A percentile compares a stretch with the other conserved stretches of the same genome.
These are phyloP conservation scores for Drosophila eugracilis DNA, from an alignment of 1,140 invertebrate genomes.

Conservation along the genomic window DNA sequence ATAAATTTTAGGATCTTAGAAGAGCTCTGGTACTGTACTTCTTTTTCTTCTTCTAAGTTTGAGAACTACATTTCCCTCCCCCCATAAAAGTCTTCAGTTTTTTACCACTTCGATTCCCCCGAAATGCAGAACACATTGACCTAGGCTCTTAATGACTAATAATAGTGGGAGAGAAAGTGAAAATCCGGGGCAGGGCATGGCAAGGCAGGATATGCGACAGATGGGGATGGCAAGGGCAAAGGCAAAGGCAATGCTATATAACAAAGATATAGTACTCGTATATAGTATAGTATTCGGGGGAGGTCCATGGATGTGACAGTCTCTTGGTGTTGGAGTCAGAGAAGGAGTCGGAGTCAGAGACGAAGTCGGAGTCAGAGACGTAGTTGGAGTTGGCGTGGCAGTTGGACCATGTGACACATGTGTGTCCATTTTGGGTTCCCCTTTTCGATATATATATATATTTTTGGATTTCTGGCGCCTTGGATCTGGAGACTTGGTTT, in stretches of 20 bases:
- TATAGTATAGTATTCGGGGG: constrained; percentile 1
- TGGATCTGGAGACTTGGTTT: not conserved
- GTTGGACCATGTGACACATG: constrained; percentile 59
- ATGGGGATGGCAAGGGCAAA: constrained; percentile 24
- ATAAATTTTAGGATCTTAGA: too few relatives aligned
- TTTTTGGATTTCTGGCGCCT: not conserved
- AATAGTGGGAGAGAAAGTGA: constrained; percentile 7
- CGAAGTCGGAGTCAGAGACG: too few relatives aligned
- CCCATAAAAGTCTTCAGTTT: not conserved
- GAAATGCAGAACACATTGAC: constrained; percentile 22
- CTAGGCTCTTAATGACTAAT: constrained; percentile 16
- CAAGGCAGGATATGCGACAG: constrained; percentile 27
- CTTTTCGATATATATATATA: not conserved
- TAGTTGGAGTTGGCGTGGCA: too few relatives aligned
- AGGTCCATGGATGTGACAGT: not conserved
- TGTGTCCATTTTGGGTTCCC: constrained; percentile 70
- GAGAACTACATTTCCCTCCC: not conserved
- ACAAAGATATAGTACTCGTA: too few relatives aligned
- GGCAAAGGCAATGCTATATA: not conserved
- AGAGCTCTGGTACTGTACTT: not conserved
- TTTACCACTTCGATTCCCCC: not conserved
- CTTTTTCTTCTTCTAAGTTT: not conserved
- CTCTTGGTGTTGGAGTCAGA: constrained; percentile 23
- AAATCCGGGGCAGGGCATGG: constrained; percentile 20
- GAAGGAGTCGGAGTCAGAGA: too few relatives aligned